These are phyloP conservation scores for Dendrocincla fuliginosa DNA, from an alignment of 2,797 vertebrate species.

Conservation along the genomic window DNA sequence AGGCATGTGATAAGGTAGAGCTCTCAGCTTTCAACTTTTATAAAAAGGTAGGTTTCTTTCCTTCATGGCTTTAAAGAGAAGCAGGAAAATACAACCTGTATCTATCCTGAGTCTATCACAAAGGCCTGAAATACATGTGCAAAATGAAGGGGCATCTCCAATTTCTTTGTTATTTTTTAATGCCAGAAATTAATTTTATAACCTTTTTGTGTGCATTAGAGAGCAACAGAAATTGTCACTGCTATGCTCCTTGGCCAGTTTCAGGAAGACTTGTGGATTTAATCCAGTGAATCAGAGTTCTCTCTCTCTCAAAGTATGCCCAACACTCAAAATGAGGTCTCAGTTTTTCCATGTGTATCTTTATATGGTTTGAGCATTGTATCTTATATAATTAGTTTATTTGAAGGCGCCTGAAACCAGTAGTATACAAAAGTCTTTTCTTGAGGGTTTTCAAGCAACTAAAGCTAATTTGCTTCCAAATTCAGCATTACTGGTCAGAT, in stretches of 20 bases:
- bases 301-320: background rate
- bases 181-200: background rate
- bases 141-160: background rate
- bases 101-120: background rate
- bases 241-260: background rate
- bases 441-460: background rate
- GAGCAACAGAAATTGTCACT: background rate
- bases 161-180: background rate
- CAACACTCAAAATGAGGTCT: background rate
- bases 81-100: background rate
- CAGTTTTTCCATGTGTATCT: background rate
- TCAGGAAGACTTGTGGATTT: background rate
- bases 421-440: background rate
- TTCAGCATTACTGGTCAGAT: background rate
- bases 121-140: background rate
- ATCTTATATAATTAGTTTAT: background rate
- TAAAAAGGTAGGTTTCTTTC: background rate
- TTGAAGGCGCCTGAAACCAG: background rate
- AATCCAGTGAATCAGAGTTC: background rate
- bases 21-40: background rate
- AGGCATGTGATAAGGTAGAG: background rate
- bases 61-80: background rate
- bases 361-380: background rate
- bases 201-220: background rate
- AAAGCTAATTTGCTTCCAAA: slow-evolving; percentile 4